phyloP scores from a whole-genome alignment of 2,888 invertebrate species.

The Orchesella flavescens region DNA sequence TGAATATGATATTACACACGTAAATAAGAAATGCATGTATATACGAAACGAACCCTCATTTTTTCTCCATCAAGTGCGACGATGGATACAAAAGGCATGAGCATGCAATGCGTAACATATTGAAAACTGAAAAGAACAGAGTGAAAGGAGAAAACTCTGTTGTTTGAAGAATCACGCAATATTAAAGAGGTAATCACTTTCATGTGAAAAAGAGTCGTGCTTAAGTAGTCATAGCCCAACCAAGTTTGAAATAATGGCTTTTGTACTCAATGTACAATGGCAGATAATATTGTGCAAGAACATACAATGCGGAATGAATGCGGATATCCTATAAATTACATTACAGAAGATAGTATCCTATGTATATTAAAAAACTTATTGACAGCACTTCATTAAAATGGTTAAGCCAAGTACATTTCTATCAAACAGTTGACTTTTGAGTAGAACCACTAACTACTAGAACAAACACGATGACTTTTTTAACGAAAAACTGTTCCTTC shows the following conservation, averaged over 20 bases:
- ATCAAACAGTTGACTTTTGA: too few species aligned
- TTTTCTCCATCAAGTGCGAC: not conserved
- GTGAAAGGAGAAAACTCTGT: not conserved
- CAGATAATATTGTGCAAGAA: not conserved
- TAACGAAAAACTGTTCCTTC: too few species aligned
- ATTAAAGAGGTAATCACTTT: constrained; percentile 30
- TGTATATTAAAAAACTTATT: not conserved
- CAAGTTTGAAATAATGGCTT: not conserved
- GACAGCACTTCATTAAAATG: too few species aligned
- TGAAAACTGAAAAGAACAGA: not conserved
- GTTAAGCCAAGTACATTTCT: too few species aligned
- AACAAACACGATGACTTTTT: too few species aligned
- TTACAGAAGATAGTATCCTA: not conserved
- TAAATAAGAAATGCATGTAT: too few species aligned
- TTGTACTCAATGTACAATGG: not conserved
- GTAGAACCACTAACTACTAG: too few species aligned
- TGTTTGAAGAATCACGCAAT: not conserved
- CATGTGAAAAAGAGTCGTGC: constrained; percentile 27
- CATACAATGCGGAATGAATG: too few species aligned
- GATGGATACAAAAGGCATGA: not conserved
- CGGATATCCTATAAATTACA: not conserved
- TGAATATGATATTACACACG: too few species aligned
- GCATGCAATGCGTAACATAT: not conserved
- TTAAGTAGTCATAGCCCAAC: constrained; percentile 27
- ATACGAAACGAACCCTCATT: too few species aligned